Evolutionary conservation across 2,797 vertebrate species (phyloP).

Genomic region (Benthosema pterotum): DNA sequence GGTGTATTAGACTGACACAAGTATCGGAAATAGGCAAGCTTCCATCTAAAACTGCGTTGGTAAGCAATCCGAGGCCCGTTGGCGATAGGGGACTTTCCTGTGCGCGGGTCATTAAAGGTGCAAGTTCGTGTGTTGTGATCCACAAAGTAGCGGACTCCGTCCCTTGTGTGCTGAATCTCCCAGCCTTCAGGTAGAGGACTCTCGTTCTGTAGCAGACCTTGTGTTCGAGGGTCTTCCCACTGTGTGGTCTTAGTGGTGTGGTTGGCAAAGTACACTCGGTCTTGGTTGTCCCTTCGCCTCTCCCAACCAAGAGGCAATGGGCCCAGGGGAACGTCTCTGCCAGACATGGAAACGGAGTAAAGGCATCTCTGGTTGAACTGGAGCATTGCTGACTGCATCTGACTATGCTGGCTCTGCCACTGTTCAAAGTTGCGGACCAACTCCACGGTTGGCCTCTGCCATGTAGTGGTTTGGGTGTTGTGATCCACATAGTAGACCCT

Average conservation of each 20-base stretch:
- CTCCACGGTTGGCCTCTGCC: conserved; percentile 98
- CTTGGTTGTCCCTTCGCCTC: conserved; percentile 96
- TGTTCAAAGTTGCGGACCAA: conserved; percentile 98
- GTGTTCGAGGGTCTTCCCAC: conserved; percentile 98
- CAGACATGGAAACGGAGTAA: conserved; percentile 98
- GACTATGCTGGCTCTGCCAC: conserved; percentile 97
- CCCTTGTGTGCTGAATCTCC: conserved; percentile 98
- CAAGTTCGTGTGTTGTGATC: conserved; percentile 98
- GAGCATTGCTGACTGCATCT: conserved; percentile 98
- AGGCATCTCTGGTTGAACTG: conserved; percentile 99
- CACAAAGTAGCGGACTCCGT: conserved; percentile 97
- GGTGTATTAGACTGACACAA: conserved; percentile 98
- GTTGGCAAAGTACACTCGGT: conserved; percentile 98
- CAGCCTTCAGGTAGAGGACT: conserved; percentile 97
- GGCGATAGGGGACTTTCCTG: conserved; percentile 96
- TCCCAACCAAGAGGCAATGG: conserved; percentile 98
- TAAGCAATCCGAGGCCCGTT: conserved; percentile 99
- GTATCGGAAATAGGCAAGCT: conserved; percentile 97
- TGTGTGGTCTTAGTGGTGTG: conserved; percentile 99
- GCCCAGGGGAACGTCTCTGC: conserved; percentile 97
- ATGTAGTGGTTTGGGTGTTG: conserved; percentile 97
- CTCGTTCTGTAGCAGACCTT: conserved; percentile 98
- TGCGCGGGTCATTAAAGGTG: conserved; percentile 97
- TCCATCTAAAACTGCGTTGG: conserved; percentile 98
- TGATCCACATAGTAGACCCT: conserved; percentile 99